These are phyloP conservation scores for Torymus texanus DNA, from an alignment of 2,888 invertebrate genomes.

Conservation along the genomic window DNA sequence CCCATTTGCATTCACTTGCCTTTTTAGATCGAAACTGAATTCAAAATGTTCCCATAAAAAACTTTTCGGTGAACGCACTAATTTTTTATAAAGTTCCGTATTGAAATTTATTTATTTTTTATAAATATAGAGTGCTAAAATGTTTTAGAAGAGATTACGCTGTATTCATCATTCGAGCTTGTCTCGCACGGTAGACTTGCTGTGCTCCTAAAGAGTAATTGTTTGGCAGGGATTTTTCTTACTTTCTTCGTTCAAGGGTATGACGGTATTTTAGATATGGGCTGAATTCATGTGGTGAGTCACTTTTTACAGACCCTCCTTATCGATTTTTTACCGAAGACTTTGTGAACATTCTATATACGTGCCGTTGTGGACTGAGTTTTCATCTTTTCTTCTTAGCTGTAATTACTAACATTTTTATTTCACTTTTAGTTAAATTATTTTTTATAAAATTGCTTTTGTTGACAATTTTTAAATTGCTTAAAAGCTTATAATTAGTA, in stretches of 20 bases:
- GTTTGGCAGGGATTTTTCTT: neutral
- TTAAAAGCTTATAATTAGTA: too few relatives aligned
- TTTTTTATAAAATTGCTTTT: too few relatives aligned
- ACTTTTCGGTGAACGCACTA: neutral
- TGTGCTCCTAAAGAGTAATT: constrained; percentile 20
- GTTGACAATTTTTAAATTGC: too few relatives aligned
- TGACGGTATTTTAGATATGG: constrained; percentile 10
- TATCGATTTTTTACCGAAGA: constrained; percentile 13
- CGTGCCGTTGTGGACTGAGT: too few relatives aligned
- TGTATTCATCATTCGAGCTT: too few relatives aligned
- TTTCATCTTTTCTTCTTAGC: too few relatives aligned
- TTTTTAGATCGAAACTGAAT: constrained; percentile 14
- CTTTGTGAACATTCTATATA: neutral
- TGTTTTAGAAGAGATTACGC: too few relatives aligned
- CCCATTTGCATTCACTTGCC: constrained; percentile 23
- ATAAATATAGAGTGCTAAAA: too few relatives aligned
- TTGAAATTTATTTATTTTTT: too few relatives aligned
- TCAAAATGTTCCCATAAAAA: neutral
- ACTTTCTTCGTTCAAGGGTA: constrained; percentile 32
- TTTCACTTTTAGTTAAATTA: too few relatives aligned
- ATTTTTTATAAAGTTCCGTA: neutral
- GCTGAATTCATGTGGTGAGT: constrained; percentile 27
- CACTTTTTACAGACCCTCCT: constrained; percentile 23
- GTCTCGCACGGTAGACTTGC: too few relatives aligned
- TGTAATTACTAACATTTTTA: too few relatives aligned